Evolutionary conservation across 1,140 invertebrate genomes (phyloP).

Genomic region (Bombus affinis): DNA sequence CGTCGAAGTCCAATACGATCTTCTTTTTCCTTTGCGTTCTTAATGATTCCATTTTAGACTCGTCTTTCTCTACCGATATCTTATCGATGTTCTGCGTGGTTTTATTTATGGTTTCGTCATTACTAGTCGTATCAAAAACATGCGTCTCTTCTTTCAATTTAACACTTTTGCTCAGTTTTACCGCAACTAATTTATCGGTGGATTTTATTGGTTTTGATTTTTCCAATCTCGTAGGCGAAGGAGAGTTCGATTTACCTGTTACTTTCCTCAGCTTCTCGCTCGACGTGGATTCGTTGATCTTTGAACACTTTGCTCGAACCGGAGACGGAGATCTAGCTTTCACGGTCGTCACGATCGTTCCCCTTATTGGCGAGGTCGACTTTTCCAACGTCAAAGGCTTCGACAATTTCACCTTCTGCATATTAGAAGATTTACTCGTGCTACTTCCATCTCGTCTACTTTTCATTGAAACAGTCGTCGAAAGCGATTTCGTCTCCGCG

Average conservation of each 20-base stretch:
- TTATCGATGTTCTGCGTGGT: not conserved
- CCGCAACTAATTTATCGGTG: not conserved
- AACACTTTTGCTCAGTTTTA: not conserved
- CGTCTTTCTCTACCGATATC: not conserved
- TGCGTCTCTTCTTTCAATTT: slow-evolving; percentile 6
- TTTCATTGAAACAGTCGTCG: not conserved
- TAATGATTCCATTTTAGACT: not conserved
- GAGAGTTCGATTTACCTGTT: slow-evolving; percentile 49
- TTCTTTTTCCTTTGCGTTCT: slow-evolving; percentile 60
- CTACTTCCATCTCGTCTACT: not conserved
- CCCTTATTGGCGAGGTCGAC: not conserved
- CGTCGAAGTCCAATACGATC: slow-evolving; percentile 72
- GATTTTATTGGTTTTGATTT: not conserved
- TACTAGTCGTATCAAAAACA: not conserved
- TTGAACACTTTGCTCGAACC: slow-evolving; percentile 54
- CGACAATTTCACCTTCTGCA: slow-evolving; percentile 12
- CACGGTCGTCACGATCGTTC: not conserved
- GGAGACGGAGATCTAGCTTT: slow-evolving; percentile 65
- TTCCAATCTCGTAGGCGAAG: slow-evolving; percentile 41
- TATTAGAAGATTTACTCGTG: not conserved
- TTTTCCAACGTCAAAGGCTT: not conserved
- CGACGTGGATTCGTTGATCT: slow-evolving; percentile 19
- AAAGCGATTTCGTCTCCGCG: not conserved
- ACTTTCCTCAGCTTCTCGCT: not conserved
- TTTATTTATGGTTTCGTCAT: not conserved